These are phyloP conservation scores for Sphaerophoria rueppellii DNA, from an alignment of 2,888 invertebrate genomes.

Conservation along the genomic window DNA sequence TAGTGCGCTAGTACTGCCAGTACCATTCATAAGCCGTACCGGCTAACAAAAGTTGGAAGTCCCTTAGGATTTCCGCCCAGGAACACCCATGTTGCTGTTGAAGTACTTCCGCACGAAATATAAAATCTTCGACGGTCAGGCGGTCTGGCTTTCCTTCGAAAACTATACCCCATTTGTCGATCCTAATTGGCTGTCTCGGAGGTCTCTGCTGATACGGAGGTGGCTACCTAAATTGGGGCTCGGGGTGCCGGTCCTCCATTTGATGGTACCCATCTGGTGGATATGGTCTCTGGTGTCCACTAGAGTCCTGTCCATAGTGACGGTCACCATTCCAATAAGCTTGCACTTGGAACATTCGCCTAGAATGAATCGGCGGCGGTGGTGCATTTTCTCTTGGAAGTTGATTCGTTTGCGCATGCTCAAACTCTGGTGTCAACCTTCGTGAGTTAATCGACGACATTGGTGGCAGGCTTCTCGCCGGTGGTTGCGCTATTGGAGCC, in stretches of 20 bases:
- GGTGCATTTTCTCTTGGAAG: too few species aligned
- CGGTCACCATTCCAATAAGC: too few species aligned
- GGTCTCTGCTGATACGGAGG: background rate
- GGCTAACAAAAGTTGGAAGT: conserved; percentile 4
- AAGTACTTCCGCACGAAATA: background rate
- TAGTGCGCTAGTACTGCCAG: conserved; percentile 10
- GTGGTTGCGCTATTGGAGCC: too few species aligned
- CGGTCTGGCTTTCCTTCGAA: background rate
- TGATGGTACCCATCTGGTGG: too few species aligned
- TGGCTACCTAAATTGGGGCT: background rate
- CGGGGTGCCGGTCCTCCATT: background rate
- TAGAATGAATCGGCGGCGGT: too few species aligned
- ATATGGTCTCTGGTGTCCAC: too few species aligned
- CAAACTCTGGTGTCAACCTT: too few species aligned
- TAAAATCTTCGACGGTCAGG: conserved; percentile 6
- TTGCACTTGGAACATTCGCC: too few species aligned
- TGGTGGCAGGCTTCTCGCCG: too few species aligned
- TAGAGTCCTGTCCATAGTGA: too few species aligned
- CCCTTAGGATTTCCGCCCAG: conserved; percentile 24
- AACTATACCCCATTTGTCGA: conserved; percentile 6
- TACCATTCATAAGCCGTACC: conserved; percentile 8
- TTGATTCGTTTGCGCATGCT: too few species aligned
- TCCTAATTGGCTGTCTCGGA: background rate
- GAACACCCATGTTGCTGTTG: background rate
- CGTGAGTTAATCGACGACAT: too few species aligned